Base-by-base conservation (phyloP, 2,797 vertebrate species). In the Phrynocephalus guinanensis region DNA sequence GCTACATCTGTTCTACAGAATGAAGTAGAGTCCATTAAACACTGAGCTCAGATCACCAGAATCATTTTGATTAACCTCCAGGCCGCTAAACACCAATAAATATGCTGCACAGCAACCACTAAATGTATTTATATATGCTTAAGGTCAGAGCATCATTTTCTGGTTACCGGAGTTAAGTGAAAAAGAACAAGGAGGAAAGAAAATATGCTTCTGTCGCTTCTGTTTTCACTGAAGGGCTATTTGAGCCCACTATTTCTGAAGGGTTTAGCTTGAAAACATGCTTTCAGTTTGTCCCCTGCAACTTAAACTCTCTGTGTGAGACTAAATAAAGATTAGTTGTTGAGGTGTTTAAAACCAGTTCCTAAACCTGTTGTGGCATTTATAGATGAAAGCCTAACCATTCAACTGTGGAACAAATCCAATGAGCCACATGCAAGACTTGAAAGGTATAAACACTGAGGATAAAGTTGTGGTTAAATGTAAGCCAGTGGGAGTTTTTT, bases 41-140 rank as follows among this genome's bases (percentile, higher is more conserved):
- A 92, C 71, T 79, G 87, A 93, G 86, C 92, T 89, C 91, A 95
- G 91, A 92, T 90, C 90, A 91, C 88, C 85, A 83, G 83, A 87
- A 82, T 94, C 86, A 92, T 95, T 95, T 93, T 91, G 88, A 94
- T 92, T 94, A 93, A 92, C 93, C 91, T 94, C 89, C 71, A 90
- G 90, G 93, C 91, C 84, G 68, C 93, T 95, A 92, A 93, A 90
- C 67, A 92, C 91, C 86, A 93, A 91, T 85, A 95, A 93, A 94
- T 84, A 90, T 91, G 82, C 84, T 92, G 91, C 85, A 90, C 75
- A 88, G 88, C 86, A 92, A 90, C 91, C 90, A 87, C 86, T 90
- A 95, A 91, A 92, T 94, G 93, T 88, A 91, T 90, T 92, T 93
- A 94, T 93, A 88, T 86, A 91, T 44, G 88, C 91, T 93, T 90